These are phyloP conservation scores for Archips crataeganus DNA, from an alignment of 2,888 invertebrate genomes.

Conservation along the genomic window DNA sequence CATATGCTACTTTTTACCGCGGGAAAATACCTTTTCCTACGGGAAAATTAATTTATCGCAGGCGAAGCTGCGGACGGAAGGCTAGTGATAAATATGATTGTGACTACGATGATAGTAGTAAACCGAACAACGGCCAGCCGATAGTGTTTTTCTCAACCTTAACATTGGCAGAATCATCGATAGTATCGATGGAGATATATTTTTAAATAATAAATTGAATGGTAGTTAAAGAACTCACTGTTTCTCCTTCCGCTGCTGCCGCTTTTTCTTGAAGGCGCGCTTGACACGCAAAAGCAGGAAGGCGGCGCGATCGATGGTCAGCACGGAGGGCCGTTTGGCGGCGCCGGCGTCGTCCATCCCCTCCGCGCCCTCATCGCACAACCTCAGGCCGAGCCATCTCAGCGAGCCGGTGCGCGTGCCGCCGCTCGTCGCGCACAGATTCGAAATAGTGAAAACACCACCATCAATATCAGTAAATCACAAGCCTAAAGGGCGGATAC, in stretches of 20 bases:
- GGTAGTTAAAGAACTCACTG: constrained; percentile 90
- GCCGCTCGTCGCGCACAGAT: constrained; percentile 53
- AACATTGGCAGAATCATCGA: too few species aligned
- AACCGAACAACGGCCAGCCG: too few species aligned
- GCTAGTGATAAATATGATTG: too few species aligned
- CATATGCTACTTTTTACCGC: too few species aligned
- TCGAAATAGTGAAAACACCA: constrained; percentile 43
- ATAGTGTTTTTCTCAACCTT: too few species aligned
- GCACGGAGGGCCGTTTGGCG: constrained; percentile 87
- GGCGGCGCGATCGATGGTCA: constrained; percentile 95
- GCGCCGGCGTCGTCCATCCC: constrained; percentile 79
- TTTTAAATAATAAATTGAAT: too few species aligned
- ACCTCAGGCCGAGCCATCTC: constrained; percentile 84
- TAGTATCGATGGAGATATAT: too few species aligned
- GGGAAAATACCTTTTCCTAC: too few species aligned
- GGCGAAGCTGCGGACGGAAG: too few species aligned
- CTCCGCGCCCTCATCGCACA: constrained; percentile 82
- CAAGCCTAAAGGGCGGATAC: not conserved
- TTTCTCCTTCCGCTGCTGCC: constrained; percentile 94
- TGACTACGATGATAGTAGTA: not conserved
- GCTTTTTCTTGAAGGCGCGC: constrained; percentile 95
- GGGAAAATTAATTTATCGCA: too few species aligned
- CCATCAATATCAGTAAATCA: not conserved
- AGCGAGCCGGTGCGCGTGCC: constrained; percentile 76
- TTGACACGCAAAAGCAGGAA: constrained; percentile 95